Evolutionary conservation across 2,888 invertebrate species (phyloP), one percentile per base, ranked within the genome.

Genomic region (Lottia gigantea): DNA sequence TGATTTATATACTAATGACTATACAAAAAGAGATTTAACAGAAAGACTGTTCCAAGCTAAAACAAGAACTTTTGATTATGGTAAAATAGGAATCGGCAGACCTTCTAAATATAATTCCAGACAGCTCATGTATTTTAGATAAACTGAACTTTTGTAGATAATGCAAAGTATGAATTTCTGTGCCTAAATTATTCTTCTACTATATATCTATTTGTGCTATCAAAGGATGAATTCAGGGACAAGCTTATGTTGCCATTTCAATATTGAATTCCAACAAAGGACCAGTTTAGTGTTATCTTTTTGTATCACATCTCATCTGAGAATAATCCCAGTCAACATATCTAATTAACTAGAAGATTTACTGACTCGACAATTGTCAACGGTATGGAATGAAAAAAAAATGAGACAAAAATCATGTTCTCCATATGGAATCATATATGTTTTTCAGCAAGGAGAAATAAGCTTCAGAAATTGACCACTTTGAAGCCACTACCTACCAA

Each of bases 31-130:
- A 19, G 83, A 83, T 62, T 67, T 84, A 16, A 82, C 81, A 67
- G 83, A 83, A 23, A 72, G 82, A 69, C 72, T 84, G 12, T 79
- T 82, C 66, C 80, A 78, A 65, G 82, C 81, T 0, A 80, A 82
- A 70, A 72, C 76, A 31, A 71, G 80, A 62, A 74, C 81, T 14
- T 68, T 77, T 31, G 82, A 83, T 63, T 67, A 80, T 46, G 65
- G 80, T 66, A 55, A 23, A 23, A 55, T 55, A 12, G 71, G 75
- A 16, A 70, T 76, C 19, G 76, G 77, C 19, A 70, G 75, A 45
- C 77, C 78, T 40, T 62, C 78, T 63, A 75, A 76, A 61, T 68
- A 78, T 26, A 74, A 77, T 67, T 74, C 78, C 2, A 71, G 79
- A 61, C 80, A 82, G 68, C 68, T 83, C 14, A 64, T 82, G 23